phyloP scores from a whole-genome alignment of 2,888 invertebrate species.

The Oscheius myriophilus region DNA sequence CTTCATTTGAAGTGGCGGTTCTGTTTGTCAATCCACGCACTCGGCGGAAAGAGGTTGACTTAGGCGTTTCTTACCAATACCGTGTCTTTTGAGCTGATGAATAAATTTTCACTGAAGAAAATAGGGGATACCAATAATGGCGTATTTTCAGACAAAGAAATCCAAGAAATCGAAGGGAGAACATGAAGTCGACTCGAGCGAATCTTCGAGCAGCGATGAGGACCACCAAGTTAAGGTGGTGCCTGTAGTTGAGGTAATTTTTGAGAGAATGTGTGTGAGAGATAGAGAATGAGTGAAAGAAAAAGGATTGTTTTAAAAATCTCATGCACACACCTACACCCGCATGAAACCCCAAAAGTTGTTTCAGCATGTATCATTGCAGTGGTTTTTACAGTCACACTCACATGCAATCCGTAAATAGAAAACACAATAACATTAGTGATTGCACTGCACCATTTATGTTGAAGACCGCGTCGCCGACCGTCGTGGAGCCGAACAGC shows the following conservation, averaged over 20 bases:
- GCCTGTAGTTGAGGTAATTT: conserved; percentile 36
- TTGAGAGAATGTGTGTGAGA: no score
- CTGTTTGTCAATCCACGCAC: conserved; percentile 25
- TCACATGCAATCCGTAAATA: no score
- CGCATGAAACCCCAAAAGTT: not conserved
- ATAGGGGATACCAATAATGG: not conserved
- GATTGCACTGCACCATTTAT: no score
- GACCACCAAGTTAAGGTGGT: conserved; percentile 43
- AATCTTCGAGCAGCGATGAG: conserved; percentile 48
- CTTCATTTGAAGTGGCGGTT: not conserved
- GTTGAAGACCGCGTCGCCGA: no score
- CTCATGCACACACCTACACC: not conserved
- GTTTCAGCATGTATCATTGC: not conserved
- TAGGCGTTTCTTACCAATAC: not conserved
- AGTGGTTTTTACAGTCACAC: no score
- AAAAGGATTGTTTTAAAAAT: not conserved
- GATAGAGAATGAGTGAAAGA: no score
- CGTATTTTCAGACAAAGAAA: conserved; percentile 34
- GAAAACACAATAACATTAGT: no score
- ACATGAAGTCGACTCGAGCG: conserved; percentile 47
- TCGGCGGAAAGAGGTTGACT: not conserved
- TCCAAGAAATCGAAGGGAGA: conserved; percentile 43
- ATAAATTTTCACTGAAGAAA: no score
- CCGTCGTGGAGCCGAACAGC: not conserved
- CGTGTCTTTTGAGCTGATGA: not conserved